Conservation (phyloP, 2,113 vertebrate species). For the Cnemophilus loriae region DNA sequence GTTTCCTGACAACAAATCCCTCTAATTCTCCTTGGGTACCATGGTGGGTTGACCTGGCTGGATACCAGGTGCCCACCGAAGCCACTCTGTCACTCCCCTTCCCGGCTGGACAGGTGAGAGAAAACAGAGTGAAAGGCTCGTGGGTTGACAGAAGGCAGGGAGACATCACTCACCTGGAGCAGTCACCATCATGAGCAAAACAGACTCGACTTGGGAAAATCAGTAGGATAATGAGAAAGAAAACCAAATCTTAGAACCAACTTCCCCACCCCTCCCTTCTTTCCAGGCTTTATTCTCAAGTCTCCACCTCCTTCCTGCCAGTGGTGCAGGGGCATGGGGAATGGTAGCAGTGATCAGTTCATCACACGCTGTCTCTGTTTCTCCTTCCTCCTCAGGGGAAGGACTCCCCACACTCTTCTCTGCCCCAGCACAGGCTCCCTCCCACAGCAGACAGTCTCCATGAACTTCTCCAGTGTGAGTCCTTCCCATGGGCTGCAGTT, state of each 20-base stretch:
- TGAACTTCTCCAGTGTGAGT: background rate
- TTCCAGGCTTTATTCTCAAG: background rate
- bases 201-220: background rate
- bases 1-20: background rate
- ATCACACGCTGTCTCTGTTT: accelerated
- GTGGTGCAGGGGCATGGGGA: background rate
- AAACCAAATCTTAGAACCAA: background rate
- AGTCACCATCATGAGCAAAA: background rate
- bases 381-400: background rate
- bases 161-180: background rate
- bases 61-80: background rate
- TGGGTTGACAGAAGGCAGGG: background rate
- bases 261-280: background rate
- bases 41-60: background rate
- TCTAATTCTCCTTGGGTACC: background rate
- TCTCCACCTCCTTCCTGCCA: background rate
- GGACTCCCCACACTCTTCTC: background rate
- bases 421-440: background rate
- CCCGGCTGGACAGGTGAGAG: background rate
- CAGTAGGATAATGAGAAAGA: background rate
- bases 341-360: background rate
- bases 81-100: background rate
- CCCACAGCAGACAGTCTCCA: background rate
- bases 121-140: accelerated
- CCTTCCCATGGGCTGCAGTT: background rate